Conservation (phyloP, 35 echinoderm and acorn worm species). For the Patiria miniata region DNA sequence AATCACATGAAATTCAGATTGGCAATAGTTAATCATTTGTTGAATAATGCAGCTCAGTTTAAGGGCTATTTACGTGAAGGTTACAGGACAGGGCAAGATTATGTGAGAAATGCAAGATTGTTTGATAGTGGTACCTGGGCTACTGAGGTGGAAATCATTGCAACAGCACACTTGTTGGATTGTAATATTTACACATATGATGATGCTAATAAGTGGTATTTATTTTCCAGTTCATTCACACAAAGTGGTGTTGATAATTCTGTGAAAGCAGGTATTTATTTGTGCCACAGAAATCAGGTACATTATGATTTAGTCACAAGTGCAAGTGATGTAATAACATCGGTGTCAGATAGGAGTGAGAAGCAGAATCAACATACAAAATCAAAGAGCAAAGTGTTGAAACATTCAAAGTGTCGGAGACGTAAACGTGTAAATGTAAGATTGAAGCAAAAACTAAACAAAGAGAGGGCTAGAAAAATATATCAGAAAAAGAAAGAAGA, state of each 20-base stretch:
- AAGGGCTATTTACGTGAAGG: no score
- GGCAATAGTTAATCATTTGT: conserved; percentile 29
- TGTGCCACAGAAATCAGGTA: no score
- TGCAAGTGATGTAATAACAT: neutral
- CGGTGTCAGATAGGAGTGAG: neutral
- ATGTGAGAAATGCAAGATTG: conserved; percentile 28
- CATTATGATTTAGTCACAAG: neutral
- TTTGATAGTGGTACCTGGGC: no score
- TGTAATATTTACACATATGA: conserved; percentile 48
- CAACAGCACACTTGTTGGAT: conserved; percentile 35
- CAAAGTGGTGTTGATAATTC: neutral
- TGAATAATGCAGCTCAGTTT: conserved; percentile 23
- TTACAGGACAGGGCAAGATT: neutral
- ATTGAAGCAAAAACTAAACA: neutral
- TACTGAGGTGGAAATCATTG: no score
- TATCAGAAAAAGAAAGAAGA: no score
- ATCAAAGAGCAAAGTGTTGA: neutral
- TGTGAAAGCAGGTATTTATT: neutral
- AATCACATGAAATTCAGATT: neutral
- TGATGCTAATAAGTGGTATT: conserved; percentile 8
- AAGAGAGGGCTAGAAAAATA: neutral
- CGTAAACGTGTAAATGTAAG: neutral
- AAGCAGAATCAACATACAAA: no score
- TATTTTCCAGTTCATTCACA: no score
- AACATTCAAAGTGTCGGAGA: neutral